phyloP scores from a whole-genome alignment of 2,888 invertebrate species.

The Lampropteryx suffumata region DNA sequence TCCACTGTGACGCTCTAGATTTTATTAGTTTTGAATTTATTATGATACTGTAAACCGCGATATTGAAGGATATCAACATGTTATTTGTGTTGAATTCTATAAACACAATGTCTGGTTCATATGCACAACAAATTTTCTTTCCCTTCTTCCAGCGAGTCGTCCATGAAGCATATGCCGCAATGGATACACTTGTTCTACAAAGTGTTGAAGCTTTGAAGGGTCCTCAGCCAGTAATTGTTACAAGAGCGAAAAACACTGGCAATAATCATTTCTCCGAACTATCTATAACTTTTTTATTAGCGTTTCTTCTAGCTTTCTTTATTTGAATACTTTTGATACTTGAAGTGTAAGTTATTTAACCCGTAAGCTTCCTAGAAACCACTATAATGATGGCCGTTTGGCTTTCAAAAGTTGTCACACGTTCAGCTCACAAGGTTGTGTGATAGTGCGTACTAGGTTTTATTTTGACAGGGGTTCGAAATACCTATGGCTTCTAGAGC shows the following conservation, averaged over 20 bases:
- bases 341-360: conserved; percentile 9
- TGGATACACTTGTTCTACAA: conserved; percentile 66
- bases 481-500: neutral
- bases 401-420: neutral
- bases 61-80: neutral
- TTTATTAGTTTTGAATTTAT: neutral
- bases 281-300: neutral
- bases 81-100: no score
- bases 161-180: conserved; percentile 71
- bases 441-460: no score
- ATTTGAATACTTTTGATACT: conserved; percentile 12
- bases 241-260: conserved; percentile 15
- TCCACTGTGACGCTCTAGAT: neutral
- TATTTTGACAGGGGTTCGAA: no score
- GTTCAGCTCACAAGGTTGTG: no score
- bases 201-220: conserved; percentile 42
- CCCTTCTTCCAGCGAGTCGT: conserved; percentile 59
- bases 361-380: conserved; percentile 15
- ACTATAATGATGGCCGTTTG: neutral
- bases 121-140: neutral
- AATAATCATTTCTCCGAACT: neutral
- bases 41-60: neutral
- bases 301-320: conserved; percentile 12
- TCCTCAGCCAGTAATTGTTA: conserved; percentile 35
- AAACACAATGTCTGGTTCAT: no score